These are phyloP conservation scores for Ptilodon capucinus DNA, from an alignment of 2,888 invertebrate species.

Conservation along the genomic window DNA sequence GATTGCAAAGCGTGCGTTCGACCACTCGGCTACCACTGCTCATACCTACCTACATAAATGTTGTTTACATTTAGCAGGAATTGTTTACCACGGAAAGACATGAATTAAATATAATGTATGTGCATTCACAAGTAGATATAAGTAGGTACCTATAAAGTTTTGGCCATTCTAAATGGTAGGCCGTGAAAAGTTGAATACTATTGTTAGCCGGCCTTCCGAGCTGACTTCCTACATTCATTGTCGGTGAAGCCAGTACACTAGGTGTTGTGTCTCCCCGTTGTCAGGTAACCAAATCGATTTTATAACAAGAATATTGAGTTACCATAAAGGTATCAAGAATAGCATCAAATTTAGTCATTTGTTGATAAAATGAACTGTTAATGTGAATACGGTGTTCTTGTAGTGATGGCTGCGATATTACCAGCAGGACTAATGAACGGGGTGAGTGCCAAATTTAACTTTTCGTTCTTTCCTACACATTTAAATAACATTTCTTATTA, in stretches of 20 bases:
- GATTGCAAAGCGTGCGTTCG: too few relatives aligned
- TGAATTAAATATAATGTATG: too few relatives aligned
- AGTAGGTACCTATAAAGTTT: too few relatives aligned
- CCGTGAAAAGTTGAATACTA: conserved; percentile 16
- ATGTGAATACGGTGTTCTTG: conserved; percentile 11
- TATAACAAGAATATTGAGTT: conserved; percentile 18
- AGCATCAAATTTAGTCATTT: too few relatives aligned
- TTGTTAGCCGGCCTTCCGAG: conserved; percentile 6
- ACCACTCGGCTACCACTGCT: too few relatives aligned
- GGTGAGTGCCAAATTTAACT: conserved; percentile 39
- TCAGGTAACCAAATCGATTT: conserved; percentile 75
- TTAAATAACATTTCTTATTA: neutral
- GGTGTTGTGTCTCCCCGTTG: conserved; percentile 58
- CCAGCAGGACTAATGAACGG: conserved; percentile 65
- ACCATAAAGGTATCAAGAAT: neutral
- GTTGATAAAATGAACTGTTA: conserved; percentile 13
- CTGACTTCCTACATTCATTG: conserved; percentile 22
- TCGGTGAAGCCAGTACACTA: conserved; percentile 21
- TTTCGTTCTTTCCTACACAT: neutral
- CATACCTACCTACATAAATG: too few relatives aligned
- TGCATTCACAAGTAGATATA: too few relatives aligned
- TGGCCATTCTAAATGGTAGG: conserved; percentile 2
- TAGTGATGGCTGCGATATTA: conserved; percentile 65
- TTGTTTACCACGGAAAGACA: too few relatives aligned
- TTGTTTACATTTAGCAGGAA: too few relatives aligned